A percentile compares a stretch with the other conserved stretches of the same genome.
Conservation (phyloP, 1,140 invertebrate genomes). For the Aphelenchoides fujianensis region DNA sequence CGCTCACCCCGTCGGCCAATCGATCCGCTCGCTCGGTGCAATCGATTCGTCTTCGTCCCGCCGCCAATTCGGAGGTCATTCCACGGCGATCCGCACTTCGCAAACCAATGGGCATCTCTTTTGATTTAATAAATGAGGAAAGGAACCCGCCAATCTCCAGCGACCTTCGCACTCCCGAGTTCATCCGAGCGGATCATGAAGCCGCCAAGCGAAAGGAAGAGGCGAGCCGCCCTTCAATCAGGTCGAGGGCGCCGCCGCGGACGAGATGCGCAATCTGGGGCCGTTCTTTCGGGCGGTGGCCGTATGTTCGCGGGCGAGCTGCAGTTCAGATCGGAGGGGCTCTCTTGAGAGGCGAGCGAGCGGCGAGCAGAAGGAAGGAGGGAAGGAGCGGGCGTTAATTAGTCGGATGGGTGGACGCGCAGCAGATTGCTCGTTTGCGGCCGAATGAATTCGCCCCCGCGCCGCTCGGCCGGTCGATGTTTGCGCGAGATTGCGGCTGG, state of each 20-base stretch:
- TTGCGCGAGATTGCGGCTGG: not conserved
- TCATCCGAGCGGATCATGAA: not conserved
- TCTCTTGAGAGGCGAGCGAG: too few species aligned
- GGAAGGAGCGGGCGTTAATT: not conserved
- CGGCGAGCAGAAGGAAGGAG: too few species aligned
- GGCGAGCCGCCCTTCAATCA: not conserved
- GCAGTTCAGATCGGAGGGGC: too few species aligned
- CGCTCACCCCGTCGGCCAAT: too few species aligned
- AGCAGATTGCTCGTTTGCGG: not conserved
- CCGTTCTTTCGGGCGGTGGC: not conserved
- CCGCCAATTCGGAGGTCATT: too few species aligned
- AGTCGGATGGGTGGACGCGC: not conserved
- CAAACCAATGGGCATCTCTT: not conserved
- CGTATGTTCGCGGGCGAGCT: not conserved
- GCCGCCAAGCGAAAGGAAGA: not conserved
- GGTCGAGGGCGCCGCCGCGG: not conserved
- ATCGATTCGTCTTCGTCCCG: too few species aligned
- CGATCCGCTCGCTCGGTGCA: too few species aligned
- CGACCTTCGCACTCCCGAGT: not conserved
- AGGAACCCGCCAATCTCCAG: not conserved
- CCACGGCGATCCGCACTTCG: too few species aligned
- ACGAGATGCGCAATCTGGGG: not conserved
- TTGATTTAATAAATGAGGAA: not conserved
- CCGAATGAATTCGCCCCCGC: not conserved
- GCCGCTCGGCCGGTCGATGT: not conserved